These are phyloP conservation scores for Brachionus rubens DNA, from an alignment of 1,140 invertebrate species.

Conservation along the genomic window DNA sequence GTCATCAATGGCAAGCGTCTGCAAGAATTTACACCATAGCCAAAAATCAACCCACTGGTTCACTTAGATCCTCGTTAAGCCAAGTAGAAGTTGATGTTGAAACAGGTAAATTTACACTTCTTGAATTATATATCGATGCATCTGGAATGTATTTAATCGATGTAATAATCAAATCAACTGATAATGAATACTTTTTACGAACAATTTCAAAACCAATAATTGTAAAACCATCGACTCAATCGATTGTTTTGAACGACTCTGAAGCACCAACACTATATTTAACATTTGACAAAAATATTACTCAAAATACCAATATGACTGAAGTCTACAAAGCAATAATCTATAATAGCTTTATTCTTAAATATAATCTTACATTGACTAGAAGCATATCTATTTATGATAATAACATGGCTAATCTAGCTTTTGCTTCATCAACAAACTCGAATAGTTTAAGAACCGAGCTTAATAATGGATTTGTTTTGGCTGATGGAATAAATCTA, in stretches of 20 bases:
- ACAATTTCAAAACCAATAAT: neutral
- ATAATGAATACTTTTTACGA: neutral
- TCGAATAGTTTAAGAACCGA: neutral
- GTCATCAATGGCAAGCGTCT: neutral
- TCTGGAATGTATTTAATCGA: slow-evolving; percentile 21
- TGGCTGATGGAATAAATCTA: neutral
- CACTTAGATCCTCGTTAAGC: neutral
- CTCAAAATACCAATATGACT: neutral
- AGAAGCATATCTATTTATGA: slow-evolving; percentile 17
- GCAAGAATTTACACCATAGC: neutral
- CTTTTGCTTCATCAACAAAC: neutral
- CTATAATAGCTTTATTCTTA: neutral
- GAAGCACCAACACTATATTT: neutral
- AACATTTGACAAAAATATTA: neutral
- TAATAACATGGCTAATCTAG: neutral
- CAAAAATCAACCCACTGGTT: neutral
- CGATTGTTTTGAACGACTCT: neutral
- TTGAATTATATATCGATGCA: neutral
- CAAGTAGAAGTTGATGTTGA: neutral
- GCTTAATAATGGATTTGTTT: neutral
- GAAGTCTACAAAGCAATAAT: neutral
- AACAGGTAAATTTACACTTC: neutral
- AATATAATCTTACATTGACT: slow-evolving; percentile 8
- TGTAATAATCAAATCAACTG: neutral
- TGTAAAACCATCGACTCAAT: neutral